A percentile compares a stretch with the other conserved stretches of the same genome.
These are phyloP conservation scores for Sorex araneus DNA, from an alignment of 2,113 vertebrate species.

Conservation along the genomic window DNA sequence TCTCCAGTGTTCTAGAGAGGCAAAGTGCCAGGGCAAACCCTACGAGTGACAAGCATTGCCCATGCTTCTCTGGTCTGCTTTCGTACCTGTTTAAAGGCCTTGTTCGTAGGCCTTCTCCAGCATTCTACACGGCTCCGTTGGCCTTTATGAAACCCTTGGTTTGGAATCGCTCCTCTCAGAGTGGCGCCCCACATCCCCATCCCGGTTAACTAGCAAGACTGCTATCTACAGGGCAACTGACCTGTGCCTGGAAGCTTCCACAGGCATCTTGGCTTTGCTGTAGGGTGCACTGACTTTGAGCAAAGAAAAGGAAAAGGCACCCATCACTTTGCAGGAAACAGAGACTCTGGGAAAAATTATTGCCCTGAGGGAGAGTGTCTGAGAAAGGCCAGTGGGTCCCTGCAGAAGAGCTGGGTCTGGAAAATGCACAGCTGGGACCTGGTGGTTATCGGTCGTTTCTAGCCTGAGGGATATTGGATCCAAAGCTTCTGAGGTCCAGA, in stretches of 20 bases:
- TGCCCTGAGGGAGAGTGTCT: neutral
- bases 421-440: neutral
- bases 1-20: constrained; percentile 31
- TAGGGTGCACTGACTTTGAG: no score
- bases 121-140: neutral
- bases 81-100: constrained; percentile 21
- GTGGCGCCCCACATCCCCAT: neutral
- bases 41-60: neutral
- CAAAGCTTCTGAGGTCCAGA: neutral
- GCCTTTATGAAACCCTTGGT: neutral
- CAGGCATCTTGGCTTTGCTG: neutral
- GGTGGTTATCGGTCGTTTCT: neutral
- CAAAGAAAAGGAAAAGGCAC: neutral
- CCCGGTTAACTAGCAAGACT: constrained; percentile 27
- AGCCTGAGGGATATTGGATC: neutral
- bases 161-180: constrained; percentile 34
- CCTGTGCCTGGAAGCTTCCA: neutral
- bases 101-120: neutral
- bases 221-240: neutral
- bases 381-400: neutral
- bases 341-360: neutral
- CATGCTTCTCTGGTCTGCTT: neutral
- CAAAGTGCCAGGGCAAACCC: neutral
- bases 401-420: neutral
- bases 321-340: neutral